These are phyloP conservation scores for Lepidurus arcticus DNA, from an alignment of 1,140 invertebrate genomes.

Conservation along the genomic window DNA sequence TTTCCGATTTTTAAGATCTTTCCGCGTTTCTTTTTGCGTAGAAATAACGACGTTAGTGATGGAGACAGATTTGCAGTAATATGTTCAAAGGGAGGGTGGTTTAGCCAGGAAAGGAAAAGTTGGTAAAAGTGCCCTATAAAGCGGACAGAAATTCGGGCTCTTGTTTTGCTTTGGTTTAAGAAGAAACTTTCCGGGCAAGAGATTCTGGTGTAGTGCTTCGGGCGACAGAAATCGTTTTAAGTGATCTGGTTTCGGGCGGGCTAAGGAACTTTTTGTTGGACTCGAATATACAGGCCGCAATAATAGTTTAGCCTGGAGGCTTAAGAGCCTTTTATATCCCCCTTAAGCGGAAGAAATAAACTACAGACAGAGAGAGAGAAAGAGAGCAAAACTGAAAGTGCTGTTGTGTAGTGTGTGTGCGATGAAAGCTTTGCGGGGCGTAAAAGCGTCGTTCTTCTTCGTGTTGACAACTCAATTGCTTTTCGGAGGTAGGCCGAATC, in stretches of 20 bases:
- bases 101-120: background rate
- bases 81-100: constrained; percentile 7
- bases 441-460: constrained; percentile 8
- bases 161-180: background rate
- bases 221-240: constrained; percentile 8
- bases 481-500: background rate
- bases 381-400: background rate
- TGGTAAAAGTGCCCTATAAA: background rate
- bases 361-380: background rate
- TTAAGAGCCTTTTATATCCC: background rate
- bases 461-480: constrained; percentile 21
- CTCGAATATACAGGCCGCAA: background rate
- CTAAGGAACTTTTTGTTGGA: background rate
- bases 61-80: constrained; percentile 15
- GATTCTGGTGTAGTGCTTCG: background rate
- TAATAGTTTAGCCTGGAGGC: background rate
- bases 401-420: background rate
- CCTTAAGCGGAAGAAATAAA: background rate
- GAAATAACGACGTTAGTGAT: constrained; percentile 3
- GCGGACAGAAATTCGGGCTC: background rate
- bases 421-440: background rate
- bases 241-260: background rate
- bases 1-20: no score
- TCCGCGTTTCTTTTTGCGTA: background rate
- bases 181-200: no score